phyloP scores from a whole-genome alignment of 2,113 vertebrate genomes.

The human region GRCh38 chr7:45748501-45749000 shows the following conservation, averaged over 20 bases:
- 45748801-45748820: background rate
- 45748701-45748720: constrained; percentile 97
- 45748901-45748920: constrained; percentile 7
- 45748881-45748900: background rate
- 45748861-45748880: background rate
- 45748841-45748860: constrained; percentile 38
- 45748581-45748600: background rate
- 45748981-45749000: background rate
- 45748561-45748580: background rate
- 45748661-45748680: constrained; percentile 98
- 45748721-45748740: background rate
- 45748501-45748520: background rate
- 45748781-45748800: background rate
- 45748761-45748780: background rate
- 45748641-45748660: constrained; percentile 98
- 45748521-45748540: constrained; percentile 31
- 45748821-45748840: background rate
- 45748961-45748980: background rate
- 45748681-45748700: constrained; percentile 99
- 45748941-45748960: background rate
- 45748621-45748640: constrained; percentile 98
- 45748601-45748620: background rate
- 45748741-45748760: background rate
- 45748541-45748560: background rate
- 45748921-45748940: background rate